Evolutionary conservation across 2,113 vertebrate species (phyloP).

Genomic region (Ahaetulla prasina): DNA sequence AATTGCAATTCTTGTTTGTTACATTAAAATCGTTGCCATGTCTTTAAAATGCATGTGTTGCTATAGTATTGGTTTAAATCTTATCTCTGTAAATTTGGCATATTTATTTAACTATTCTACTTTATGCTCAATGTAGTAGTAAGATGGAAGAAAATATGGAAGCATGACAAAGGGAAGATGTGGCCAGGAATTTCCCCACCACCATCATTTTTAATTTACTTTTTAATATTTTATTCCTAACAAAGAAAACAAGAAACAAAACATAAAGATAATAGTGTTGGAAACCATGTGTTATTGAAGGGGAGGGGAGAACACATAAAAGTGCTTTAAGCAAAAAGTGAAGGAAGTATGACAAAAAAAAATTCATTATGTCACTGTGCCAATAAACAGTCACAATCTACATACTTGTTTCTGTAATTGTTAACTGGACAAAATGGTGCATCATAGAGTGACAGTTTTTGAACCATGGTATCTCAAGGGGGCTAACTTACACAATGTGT

Average conservation of each 20-base stretch:
- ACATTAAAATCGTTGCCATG: not conserved
- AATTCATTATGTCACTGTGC: not conserved
- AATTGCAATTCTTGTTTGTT: not conserved
- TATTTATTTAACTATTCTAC: not conserved
- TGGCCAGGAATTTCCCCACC: not conserved
- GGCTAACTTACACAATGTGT: not conserved
- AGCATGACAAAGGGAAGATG: not conserved
- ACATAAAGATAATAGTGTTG: not conserved
- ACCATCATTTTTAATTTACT: not conserved
- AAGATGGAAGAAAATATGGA: not conserved
- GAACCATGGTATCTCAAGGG: not conserved
- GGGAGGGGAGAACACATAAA: not conserved
- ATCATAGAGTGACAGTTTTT: not conserved
- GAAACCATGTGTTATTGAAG: not conserved
- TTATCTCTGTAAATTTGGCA: not conserved
- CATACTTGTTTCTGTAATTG: not conserved
- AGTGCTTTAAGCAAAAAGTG: not conserved
- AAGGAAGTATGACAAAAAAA: not conserved
- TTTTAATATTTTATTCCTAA: not conserved
- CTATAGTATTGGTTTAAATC: not conserved
- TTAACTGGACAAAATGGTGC: too few species aligned
- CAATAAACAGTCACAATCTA: not conserved
- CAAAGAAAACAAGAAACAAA: not conserved
- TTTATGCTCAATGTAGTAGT: not conserved
- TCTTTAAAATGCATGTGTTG: not conserved